phyloP scores from a whole-genome alignment of 2,113 vertebrate genomes.

The Prinia subflava region DNA sequence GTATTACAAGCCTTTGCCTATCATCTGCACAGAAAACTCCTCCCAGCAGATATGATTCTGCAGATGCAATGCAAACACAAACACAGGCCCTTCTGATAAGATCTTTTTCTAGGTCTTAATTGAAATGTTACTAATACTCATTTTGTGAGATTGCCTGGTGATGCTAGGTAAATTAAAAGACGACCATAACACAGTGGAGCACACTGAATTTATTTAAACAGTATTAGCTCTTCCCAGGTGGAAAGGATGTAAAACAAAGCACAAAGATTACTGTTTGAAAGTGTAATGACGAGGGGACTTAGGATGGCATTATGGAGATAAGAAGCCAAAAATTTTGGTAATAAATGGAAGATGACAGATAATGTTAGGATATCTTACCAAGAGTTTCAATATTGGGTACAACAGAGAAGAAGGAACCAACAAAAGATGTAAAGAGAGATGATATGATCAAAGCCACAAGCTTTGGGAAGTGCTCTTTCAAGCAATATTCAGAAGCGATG shows the following conservation, averaged over 20 bases:
- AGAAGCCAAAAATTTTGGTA: background rate
- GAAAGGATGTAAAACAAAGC: background rate
- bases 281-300: background rate
- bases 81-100: background rate
- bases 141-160: background rate
- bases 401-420: background rate
- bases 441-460: constrained; percentile 12
- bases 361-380: background rate
- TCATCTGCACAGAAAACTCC: background rate
- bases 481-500: background rate
- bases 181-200: background rate
- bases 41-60: background rate
- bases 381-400: background rate
- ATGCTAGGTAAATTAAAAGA: background rate
- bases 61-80: background rate
- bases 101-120: background rate
- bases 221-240: background rate
- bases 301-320: background rate
- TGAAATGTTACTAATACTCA: background rate
- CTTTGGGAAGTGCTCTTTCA: constrained; percentile 14
- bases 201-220: background rate
- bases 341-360: background rate
- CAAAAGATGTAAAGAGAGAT: background rate
- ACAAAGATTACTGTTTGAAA: background rate
- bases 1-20: background rate